phyloP scores from a whole-genome alignment of 2,797 vertebrate genomes.

The Melanotaenia trifasciata region DNA sequence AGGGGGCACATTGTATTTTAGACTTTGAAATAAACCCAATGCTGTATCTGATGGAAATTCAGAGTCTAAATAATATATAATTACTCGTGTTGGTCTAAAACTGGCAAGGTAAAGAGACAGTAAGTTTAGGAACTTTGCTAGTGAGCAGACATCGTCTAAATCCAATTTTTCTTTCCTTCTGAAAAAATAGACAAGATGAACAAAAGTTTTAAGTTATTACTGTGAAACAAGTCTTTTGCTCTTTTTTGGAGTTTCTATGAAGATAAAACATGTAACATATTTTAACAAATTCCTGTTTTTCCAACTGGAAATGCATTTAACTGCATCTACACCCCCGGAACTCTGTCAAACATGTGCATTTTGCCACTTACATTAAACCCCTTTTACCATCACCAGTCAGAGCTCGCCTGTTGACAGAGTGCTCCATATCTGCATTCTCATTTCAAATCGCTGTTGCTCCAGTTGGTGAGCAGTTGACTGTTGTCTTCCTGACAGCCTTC shows the following conservation, averaged over 20 bases:
- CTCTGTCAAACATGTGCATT: constrained; percentile 37
- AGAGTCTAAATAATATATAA: too few relatives aligned
- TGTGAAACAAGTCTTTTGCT: constrained; percentile 6
- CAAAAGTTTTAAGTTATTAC: not conserved
- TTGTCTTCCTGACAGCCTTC: constrained; percentile 47
- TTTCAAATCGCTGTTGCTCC: constrained; percentile 47
- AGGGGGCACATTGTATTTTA: too few relatives aligned
- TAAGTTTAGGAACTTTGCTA: not conserved
- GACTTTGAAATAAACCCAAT: not conserved
- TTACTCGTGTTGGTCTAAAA: not conserved
- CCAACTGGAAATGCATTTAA: constrained; percentile 31
- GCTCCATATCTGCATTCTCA: constrained; percentile 45
- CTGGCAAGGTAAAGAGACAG: not conserved
- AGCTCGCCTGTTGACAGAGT: constrained; percentile 20
- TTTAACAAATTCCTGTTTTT: constrained; percentile 59
- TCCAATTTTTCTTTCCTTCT: not conserved
- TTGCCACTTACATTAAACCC: constrained; percentile 43
- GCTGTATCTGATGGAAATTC: not conserved
- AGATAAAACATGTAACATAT: constrained; percentile 38
- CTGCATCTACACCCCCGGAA: constrained; percentile 29
- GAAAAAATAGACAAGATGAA: not conserved
- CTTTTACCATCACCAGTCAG: constrained; percentile 31
- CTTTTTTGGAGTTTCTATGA: constrained; percentile 21
- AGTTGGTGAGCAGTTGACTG: constrained; percentile 30
- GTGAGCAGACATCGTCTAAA: not conserved